Evolutionary conservation across 2,113 vertebrate genomes (phyloP).

Genomic region (Oenanthe melanoleuca): DNA sequence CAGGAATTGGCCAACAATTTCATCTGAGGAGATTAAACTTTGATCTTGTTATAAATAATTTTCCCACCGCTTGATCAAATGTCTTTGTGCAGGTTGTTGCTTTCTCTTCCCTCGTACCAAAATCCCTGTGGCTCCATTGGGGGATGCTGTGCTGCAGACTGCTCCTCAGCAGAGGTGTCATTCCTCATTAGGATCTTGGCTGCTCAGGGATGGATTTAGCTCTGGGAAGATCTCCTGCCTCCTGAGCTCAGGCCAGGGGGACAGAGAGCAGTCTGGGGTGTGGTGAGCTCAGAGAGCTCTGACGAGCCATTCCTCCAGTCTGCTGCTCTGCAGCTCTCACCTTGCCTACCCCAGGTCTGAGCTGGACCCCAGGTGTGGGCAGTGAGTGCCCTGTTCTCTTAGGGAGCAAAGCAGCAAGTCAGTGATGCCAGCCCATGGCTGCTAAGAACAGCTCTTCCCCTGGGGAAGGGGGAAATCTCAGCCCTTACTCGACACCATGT

Average conservation of each 20-base stretch:
- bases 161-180: background rate
- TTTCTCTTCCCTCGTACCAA: background rate
- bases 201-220: background rate
- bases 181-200: conserved; percentile 14
- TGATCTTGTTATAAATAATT: conserved; percentile 64
- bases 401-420: background rate
- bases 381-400: background rate
- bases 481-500: rapidly evolving
- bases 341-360: background rate
- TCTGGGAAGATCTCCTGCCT: background rate
- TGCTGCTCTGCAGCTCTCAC: background rate
- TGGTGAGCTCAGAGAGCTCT: background rate
- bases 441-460: background rate
- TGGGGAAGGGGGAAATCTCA: background rate
- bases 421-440: rapidly evolving
- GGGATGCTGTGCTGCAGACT: conserved; percentile 17
- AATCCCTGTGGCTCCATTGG: background rate
- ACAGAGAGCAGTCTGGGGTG: background rate
- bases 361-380: background rate
- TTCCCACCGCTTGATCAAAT: conserved; percentile 59
- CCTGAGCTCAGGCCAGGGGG: background rate
- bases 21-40: conserved; percentile 69
- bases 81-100: background rate
- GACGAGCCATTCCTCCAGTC: background rate
- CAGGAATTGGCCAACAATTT: conserved; percentile 59